Percentiles rank a stretch among this genome's conserved stretches.
Evolutionary conservation across 2,797 vertebrate genomes (phyloP).

Genomic region (Ptychadena robeensis): DNA sequence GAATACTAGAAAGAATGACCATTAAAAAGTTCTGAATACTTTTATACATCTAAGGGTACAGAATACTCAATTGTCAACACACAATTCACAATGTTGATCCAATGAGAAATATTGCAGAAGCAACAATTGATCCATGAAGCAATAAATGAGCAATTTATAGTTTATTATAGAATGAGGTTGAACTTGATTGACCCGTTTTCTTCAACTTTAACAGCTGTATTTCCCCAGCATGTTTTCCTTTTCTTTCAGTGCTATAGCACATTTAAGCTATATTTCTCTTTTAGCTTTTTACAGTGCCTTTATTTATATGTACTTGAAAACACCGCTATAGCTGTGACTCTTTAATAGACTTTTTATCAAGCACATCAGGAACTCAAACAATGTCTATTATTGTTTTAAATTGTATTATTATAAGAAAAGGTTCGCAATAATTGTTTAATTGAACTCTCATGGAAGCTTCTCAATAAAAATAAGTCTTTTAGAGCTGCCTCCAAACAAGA

Average conservation of each 20-base stretch:
- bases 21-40: not conserved
- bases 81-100: not conserved
- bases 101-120: not conserved
- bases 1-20: not conserved
- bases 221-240: not conserved
- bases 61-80: not conserved
- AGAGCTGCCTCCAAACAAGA: not conserved
- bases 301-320: conserved; percentile 19
- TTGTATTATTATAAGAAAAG: too few relatives aligned
- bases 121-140: not conserved
- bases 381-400: conserved; percentile 33
- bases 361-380: conserved; percentile 12
- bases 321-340: conserved; percentile 2
- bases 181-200: not conserved
- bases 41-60: not conserved
- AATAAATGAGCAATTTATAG: not conserved
- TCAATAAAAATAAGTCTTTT: not conserved
- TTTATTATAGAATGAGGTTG: not conserved
- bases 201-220: not conserved
- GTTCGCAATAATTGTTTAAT: conserved; percentile 33
- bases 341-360: conserved; percentile 17
- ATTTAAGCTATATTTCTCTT: conserved; percentile 3
- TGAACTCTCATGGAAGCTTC: conserved; percentile 15
- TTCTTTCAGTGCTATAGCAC: not conserved
- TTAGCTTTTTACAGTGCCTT: conserved; percentile 3